Base-by-base conservation (phyloP, 2,888 invertebrate species). In the Chouioia cunea region DNA sequence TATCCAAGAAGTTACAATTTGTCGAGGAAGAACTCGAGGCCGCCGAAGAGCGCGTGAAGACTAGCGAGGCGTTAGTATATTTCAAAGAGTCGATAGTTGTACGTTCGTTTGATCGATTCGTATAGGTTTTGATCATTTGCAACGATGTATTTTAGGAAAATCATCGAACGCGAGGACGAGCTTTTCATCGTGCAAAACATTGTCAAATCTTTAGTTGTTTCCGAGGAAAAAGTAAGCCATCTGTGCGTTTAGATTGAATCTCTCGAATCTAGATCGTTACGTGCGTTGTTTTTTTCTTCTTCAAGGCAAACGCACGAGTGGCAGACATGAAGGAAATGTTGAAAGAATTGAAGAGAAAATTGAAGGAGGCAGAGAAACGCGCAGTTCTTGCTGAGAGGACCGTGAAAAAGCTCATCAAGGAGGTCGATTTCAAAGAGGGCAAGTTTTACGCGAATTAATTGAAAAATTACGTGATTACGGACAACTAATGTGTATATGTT, bases 1-100 rank as follows among this genome's bases (percentile, higher is more conserved):
- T 90, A 81, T 89, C 91, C 75, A 89, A 89, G 80, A 91, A 91
- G 83, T 85, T 91, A 82, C 90, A 90, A 77, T 89, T 91, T 86
- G 89, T 91, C 83, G 91, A 91, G 82, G 90, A 90, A 76, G 91
- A 91, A 83, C 87, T 91, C 77, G 91, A 92, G 84, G 88, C 90
- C 73, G 91, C 91, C 57, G 91, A 92, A 86, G 91, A 91, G 80
- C 87, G 91, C 79, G 89, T 91, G 76, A 90, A 90, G 79, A 89
- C 89, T 77, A 90, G 90, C 80, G 91, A 91, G 81, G 85, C 87
- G 88, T 88, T 81, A 83, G 86, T 84, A 74, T 48, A 60, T 6
- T n/a, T n/a, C n/a, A n/a, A n/a, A n/a, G n/a, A n/a, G n/a, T n/a
- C n/a, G n/a, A n/a, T n/a, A n/a, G n/a, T n/a, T n/a, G n/a, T n/a